phyloP scores from a whole-genome alignment of 2,888 invertebrate species.

The Cataglyphis cursor region DNA sequence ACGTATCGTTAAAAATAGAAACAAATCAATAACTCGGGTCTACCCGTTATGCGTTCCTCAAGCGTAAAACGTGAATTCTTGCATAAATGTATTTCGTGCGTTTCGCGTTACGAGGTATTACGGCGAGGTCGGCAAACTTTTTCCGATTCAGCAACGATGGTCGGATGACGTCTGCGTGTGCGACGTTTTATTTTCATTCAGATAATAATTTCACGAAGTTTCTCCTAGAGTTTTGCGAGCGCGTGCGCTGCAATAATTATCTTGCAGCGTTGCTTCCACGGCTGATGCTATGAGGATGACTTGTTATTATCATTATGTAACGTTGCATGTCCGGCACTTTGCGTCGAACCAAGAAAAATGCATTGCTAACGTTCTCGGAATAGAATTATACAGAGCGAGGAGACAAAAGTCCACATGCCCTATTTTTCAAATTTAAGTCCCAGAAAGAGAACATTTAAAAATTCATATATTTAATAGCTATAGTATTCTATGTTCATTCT shows the following conservation, averaged over 20 bases:
- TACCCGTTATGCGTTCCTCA: slow-evolving; percentile 35
- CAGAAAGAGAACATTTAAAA: not conserved
- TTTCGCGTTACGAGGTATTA: slow-evolving; percentile 28
- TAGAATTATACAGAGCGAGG: not conserved
- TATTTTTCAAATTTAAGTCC: not conserved
- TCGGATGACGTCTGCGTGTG: not conserved
- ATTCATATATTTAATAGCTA: not conserved
- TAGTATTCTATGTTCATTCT: not conserved
- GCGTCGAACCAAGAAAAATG: slow-evolving; percentile 19
- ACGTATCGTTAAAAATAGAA: slow-evolving; percentile 33
- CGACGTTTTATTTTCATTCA: slow-evolving; percentile 29
- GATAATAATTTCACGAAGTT: slow-evolving; percentile 34
- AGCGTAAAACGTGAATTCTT: slow-evolving; percentile 47
- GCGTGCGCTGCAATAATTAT: slow-evolving; percentile 10
- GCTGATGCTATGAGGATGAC: slow-evolving; percentile 22
- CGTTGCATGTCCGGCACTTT: slow-evolving; percentile 17
- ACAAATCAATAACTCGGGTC: slow-evolving; percentile 35
- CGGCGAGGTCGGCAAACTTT: slow-evolving; percentile 32
- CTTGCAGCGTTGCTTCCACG: slow-evolving; percentile 15
- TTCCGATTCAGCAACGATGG: slow-evolving; percentile 32
- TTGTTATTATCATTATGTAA: slow-evolving; percentile 46
- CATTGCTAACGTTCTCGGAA: not conserved
- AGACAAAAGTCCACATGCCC: not conserved
- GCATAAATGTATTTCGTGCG: slow-evolving; percentile 35
- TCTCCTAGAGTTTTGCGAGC: slow-evolving; percentile 3